Evolutionary conservation across 2,797 vertebrate genomes (phyloP), one percentile per base, ranked within the genome.

Genomic region (Dicrostonyx torquatus): DNA sequence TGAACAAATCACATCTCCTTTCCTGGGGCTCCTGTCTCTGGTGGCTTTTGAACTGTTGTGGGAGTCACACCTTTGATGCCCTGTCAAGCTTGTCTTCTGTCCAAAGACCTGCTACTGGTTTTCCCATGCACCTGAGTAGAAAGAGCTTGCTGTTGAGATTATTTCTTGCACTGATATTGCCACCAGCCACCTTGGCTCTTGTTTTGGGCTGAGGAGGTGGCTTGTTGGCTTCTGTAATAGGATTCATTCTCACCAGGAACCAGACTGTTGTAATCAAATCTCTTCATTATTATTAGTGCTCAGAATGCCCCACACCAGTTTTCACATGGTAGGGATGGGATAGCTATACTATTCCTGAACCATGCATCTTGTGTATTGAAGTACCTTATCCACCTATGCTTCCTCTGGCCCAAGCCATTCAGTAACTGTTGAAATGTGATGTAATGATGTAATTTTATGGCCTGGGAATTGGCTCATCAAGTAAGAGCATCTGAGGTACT

Each of bases 261-360:
- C 92, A 94, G 95, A 94, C 96, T 97, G 93, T 90, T 97, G 87
- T 94, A 22, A 79, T 96, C 89, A 48, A 83, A 95, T 94, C 93
- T 9, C 22, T 94, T 95, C 95, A 87, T 84, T 20, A 77, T 34
- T 9, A 0, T 79, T 70, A 53, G 40, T 78, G 29, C 72, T 93
- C 60, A 75, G 0, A 95, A 37, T 70, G 20, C 45, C 37, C 73
- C 29, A 24, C 13, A 26, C 45, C 22, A 15, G 2, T 66, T 45
- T 64, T 83, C 24, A 22, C 22, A 15, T 1, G 15, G 29, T 43
- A 43, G 29, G 58, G 58, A 26, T 2, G 58, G 50, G 55, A 3
- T n/a, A 34, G 6, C 2, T 18, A 50, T 3, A 1, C 10, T 31
- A 20, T 24, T 6, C 15, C 78, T 75, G 86, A 31, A 43, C 53